phyloP scores from a whole-genome alignment of 2,113 vertebrate species.

The Tamias sibiricus region DNA sequence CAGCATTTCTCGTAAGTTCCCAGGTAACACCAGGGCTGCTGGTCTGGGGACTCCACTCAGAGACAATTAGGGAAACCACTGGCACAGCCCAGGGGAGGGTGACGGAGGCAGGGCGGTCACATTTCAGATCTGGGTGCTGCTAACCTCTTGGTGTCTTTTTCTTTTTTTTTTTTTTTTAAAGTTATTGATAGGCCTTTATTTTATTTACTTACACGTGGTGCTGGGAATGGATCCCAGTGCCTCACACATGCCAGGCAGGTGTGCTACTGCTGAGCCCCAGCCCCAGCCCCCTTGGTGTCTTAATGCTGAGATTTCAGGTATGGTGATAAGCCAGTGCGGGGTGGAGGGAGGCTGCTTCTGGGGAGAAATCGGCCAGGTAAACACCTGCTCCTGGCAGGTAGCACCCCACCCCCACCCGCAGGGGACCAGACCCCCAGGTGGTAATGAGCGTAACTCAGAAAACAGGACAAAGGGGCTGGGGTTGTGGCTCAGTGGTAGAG shows the following conservation, averaged over 20 bases:
- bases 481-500: too few species aligned
- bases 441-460: neutral
- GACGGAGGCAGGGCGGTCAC: neutral
- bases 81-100: neutral
- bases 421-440: neutral
- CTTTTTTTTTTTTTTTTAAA: too few species aligned
- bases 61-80: neutral
- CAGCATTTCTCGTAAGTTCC: neutral
- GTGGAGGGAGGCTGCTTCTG: neutral
- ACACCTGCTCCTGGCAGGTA: fast-evolving
- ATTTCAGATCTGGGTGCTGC: neutral
- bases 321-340: neutral
- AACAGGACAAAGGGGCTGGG: neutral
- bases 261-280: too few species aligned
- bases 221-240: too few species aligned
- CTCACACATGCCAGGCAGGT: too few species aligned
- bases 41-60: neutral
- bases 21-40: too few species aligned
- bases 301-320: neutral
- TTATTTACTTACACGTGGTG: too few species aligned
- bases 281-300: neutral
- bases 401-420: neutral
- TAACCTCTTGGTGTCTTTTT: neutral
- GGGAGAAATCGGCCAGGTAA: neutral
- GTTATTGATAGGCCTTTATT: too few species aligned